phyloP scores from a whole-genome alignment of 1,140 invertebrate species.

The Zaprionus capensis region DNA sequence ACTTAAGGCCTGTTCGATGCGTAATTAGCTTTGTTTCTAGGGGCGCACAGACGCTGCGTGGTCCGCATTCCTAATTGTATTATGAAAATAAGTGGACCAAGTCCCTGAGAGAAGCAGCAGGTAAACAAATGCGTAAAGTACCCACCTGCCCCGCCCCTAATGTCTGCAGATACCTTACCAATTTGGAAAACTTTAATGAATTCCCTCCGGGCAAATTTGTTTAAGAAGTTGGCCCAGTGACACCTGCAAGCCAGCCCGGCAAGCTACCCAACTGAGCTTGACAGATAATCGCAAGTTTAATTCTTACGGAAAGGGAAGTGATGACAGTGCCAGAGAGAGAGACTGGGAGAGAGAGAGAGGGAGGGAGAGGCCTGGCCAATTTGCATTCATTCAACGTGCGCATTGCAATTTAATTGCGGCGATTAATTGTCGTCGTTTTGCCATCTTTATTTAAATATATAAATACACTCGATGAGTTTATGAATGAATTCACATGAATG shows the following conservation, averaged over 20 bases:
- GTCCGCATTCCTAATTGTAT: conserved; percentile 66
- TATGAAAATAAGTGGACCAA: conserved; percentile 47
- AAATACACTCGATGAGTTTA: conserved; percentile 19
- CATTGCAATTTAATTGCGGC: conserved; percentile 71
- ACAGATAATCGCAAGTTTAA: conserved; percentile 52
- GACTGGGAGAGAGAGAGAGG: not conserved
- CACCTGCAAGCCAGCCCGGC: conserved; percentile 17
- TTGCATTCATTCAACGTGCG: conserved; percentile 47
- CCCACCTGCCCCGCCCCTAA: not conserved
- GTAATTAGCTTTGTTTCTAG: conserved; percentile 36
- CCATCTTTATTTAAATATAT: conserved; percentile 28
- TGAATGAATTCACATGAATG: conserved; percentile 55
- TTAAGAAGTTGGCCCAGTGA: conserved; percentile 47
- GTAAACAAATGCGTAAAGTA: not conserved
- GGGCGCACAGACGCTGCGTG: conserved; percentile 14
- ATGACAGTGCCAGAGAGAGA: conserved; percentile 7
- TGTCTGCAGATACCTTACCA: conserved; percentile 3
- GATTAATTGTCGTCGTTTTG: conserved; percentile 53
- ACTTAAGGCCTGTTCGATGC: not conserved
- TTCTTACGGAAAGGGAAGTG: conserved; percentile 41
- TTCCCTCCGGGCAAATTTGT: conserved; percentile 25
- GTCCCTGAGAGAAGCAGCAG: not conserved
- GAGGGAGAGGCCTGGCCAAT: conserved; percentile 14
- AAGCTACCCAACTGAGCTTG: conserved; percentile 32
- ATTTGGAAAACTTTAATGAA: conserved; percentile 28